Base-by-base conservation (phyloP, 2,113 vertebrate species). In the Eretmochelys imbricata region DNA sequence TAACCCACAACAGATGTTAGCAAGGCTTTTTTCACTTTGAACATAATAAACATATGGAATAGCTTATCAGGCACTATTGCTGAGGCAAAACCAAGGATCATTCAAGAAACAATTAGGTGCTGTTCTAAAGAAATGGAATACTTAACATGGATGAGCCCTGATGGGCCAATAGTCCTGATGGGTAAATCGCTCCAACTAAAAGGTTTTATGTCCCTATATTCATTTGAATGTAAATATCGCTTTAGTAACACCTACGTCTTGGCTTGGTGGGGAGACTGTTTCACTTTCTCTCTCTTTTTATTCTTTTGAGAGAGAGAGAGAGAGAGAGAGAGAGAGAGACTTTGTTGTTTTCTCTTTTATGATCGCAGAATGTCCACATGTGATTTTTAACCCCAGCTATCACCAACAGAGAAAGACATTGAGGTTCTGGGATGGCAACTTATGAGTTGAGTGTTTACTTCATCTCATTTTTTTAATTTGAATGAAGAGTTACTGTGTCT, bases 11-110 rank as follows among this genome's bases (percentile, higher is more conserved):
- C 98, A 98, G 98, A 98, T 98, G 98, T 98, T 98, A 91, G 87
- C 57, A 96, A 94, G 95, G 87, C 87, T 96, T 97, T 94, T 96
- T 89, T 84, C 85, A 89, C 92, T 98, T 97, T 96, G 96, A 96
- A 96, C 85, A 76, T 97, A 97, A 98, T 96, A 98, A 98, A 96
- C 98, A 98, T 98, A 98, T 97, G 98, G 98, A 98, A 97, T 38
- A 79, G 93, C 93, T 96, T 98, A 98, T 96, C 95, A 98, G 95
- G 96, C 96, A 91, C 93, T 98, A 96, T 91, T 98, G 95, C 97
- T 96, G 95, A 98, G 97, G 96, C 96, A 98, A 98, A 98, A 98
- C 94, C 97, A 98, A 96, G 93, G 96, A 97, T 98, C 94, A 0
- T 98, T 98, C 97, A 98, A 98, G 96, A 97, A 97, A 95, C 95